Evolutionary conservation across 1,140 invertebrate genomes (phyloP).

Genomic region (Drosophila bipectinata): DNA sequence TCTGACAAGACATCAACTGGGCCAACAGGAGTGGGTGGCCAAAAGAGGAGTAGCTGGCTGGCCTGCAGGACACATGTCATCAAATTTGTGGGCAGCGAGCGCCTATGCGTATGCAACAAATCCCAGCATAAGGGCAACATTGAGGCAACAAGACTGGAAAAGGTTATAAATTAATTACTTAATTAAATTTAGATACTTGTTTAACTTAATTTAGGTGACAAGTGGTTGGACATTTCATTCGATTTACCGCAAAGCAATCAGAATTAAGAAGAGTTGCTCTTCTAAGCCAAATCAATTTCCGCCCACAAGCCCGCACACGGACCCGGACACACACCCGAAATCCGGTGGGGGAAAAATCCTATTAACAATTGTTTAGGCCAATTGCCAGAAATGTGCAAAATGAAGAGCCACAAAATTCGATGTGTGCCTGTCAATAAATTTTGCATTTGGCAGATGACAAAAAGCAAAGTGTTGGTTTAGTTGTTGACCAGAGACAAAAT

Average conservation of each 20-base stretch:
- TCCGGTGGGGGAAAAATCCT: slow-evolving; percentile 39
- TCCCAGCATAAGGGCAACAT: not conserved
- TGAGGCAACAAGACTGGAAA: not conserved
- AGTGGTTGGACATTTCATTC: slow-evolving; percentile 44
- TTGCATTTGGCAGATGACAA: slow-evolving; percentile 43
- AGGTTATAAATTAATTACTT: slow-evolving; percentile 59
- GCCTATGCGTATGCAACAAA: slow-evolving; percentile 64
- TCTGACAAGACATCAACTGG: slow-evolving; percentile 45
- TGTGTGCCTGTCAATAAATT: slow-evolving; percentile 14
- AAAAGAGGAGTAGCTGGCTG: not conserved
- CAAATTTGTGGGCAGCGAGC: slow-evolving; percentile 41
- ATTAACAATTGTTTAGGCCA: slow-evolving; percentile 54
- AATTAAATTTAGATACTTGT: slow-evolving; percentile 63
- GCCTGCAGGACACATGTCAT: slow-evolving; percentile 32
- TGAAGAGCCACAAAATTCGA: slow-evolving; percentile 23
- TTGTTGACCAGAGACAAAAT: slow-evolving; percentile 51
- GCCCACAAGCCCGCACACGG: not conserved
- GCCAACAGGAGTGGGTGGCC: not conserved
- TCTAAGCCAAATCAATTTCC: slow-evolving; percentile 45
- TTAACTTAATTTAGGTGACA: slow-evolving; percentile 53
- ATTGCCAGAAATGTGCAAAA: slow-evolving; percentile 34
- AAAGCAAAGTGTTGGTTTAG: slow-evolving; percentile 49
- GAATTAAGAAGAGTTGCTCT: slow-evolving; percentile 32
- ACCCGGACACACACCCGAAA: slow-evolving; percentile 7
- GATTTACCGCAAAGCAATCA: slow-evolving; percentile 47